Base-by-base conservation (phyloP, 2,888 invertebrate species). In the Drosophila tanythrix region DNA sequence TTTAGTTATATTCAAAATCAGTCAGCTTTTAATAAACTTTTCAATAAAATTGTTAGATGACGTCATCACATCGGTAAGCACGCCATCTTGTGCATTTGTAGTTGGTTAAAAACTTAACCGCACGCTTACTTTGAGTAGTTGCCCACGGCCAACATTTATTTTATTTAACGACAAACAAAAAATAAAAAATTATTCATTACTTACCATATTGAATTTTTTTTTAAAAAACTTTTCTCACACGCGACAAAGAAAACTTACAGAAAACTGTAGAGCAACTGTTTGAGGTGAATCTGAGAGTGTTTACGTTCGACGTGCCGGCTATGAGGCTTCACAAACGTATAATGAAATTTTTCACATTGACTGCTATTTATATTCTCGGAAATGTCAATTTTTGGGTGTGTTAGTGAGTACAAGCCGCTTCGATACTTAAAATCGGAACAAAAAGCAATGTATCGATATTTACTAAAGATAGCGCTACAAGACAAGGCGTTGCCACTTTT, bases 281-380 rank as follows among this genome's bases (percentile, higher is more conserved):
- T 62, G 25, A 72, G 62, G 74, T 70, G 67, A 74, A 60, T 78
- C 75, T 85, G 70, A 70, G 64, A 72, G 69, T 79, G 77, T 76
- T 82, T 82, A 94, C 85, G 94, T 94, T 94, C 94, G 93, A 94
- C 94, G 58, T 93, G 95, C 95, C 95, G 94, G 95, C 94, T 93
- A 95, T 95, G 95, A 94, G 95, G 95, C 94, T 95, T 94, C 94
- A 95, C 95, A 94, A 95, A 95, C 95, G 94, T 94, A 94, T 94
- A 94, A 94, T 94, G 94, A 94, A 91, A 94, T 93, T 92, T 91
- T 90, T 92, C 92, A 92, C 93, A 93, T 90, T 84, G 91, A 88
- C 92, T 90, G 85, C 92, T 94, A 94, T 95, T 94, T 96, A 96
- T 95, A 95, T 74, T 71, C 62, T 80, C 83, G 58, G 60, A 68